Evolutionary conservation across 2,888 invertebrate species (phyloP).

Genomic region (Ctena decussata): DNA sequence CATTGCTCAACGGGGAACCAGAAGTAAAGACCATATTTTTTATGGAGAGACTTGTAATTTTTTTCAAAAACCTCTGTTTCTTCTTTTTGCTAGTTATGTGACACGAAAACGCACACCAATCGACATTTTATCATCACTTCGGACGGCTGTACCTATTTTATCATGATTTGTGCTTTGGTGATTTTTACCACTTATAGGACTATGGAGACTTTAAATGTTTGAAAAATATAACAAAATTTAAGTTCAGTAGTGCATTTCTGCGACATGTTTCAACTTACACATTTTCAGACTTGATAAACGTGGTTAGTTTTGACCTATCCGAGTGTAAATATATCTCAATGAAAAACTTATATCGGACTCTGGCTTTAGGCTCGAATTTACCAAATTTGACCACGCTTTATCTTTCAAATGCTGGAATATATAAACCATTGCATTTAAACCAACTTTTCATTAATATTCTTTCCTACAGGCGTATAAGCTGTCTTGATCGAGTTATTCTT

Average conservation of each 20-base stretch:
- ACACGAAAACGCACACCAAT: no score
- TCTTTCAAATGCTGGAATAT: background rate
- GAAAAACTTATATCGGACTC: background rate
- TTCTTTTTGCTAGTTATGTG: no score
- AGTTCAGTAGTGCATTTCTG: background rate
- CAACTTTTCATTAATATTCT: background rate
- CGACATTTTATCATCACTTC: no score
- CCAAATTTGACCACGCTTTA: background rate
- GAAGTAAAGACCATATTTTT: no score
- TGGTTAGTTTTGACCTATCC: background rate
- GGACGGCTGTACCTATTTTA: no score
- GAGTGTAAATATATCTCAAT: background rate
- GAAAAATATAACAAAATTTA: background rate
- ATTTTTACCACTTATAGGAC: no score
- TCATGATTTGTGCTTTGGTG: no score
- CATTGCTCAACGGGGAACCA: no score
- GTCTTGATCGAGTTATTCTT: background rate
- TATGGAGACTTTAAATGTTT: no score
- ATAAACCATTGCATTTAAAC: background rate
- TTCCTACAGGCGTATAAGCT: background rate
- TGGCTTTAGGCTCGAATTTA: background rate
- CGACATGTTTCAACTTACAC: background rate
- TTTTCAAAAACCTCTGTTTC: no score
- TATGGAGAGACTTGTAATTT: no score
- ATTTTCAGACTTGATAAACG: background rate